A percentile compares a stretch with the other conserved stretches of the same genome.
phyloP scores from a whole-genome alignment of 2,888 invertebrate genomes.

The Eutolmus rufibarbis region DNA sequence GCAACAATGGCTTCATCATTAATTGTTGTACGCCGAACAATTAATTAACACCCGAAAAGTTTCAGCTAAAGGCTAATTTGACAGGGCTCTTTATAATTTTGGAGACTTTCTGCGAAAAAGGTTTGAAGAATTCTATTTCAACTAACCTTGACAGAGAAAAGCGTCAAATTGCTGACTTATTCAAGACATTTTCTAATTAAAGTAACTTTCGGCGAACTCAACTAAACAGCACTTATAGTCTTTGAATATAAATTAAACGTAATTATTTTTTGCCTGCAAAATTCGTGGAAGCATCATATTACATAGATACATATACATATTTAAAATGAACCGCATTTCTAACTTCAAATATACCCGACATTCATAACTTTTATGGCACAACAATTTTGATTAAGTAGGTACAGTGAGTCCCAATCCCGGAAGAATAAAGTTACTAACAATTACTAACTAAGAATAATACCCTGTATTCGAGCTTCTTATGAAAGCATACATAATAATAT shows the following conservation, averaged over 20 bases:
- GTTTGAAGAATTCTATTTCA: background rate
- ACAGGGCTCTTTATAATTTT: background rate
- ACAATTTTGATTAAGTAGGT: too few relatives aligned
- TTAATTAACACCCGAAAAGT: background rate
- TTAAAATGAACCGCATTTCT: too few relatives aligned
- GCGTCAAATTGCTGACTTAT: background rate
- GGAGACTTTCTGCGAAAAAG: background rate
- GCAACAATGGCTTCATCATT: background rate
- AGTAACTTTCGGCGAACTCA: background rate
- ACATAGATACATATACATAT: too few relatives aligned
- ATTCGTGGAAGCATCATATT: too few relatives aligned
- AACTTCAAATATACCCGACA: too few relatives aligned
- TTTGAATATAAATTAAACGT: background rate
- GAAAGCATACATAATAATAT: background rate
- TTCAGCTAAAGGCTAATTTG: background rate
- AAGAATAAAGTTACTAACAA: too few relatives aligned
- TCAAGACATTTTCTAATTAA: background rate
- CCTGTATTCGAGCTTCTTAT: background rate
- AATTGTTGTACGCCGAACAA: background rate
- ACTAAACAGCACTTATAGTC: background rate
- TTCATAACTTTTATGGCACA: too few relatives aligned
- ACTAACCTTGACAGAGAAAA: background rate
- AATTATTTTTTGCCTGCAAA: background rate
- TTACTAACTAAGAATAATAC: background rate
- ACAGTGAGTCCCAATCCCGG: too few relatives aligned